These are phyloP conservation scores for Odontothrips loti DNA, from an alignment of 2,888 invertebrate species.

Conservation along the genomic window DNA sequence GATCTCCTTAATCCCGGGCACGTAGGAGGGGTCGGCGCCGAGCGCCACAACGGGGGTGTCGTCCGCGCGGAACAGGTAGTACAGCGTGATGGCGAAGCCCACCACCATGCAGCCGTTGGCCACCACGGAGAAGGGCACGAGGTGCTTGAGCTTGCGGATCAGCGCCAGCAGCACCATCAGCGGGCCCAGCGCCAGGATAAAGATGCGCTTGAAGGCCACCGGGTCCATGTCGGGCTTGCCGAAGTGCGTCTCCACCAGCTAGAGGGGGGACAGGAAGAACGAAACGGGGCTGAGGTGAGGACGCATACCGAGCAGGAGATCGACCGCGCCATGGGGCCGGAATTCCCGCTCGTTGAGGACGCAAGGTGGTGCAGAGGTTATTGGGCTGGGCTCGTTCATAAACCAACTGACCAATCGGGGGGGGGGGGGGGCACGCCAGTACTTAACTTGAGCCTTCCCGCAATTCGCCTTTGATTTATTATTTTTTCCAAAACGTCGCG, in stretches of 20 bases:
- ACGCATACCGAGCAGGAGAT: no score
- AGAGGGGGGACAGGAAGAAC: background rate
- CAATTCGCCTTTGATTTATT: no score
- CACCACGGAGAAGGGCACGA: slow-evolving; percentile 84
- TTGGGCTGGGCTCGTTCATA: no score
- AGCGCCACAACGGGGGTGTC: slow-evolving; percentile 47
- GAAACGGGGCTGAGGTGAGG: no score
- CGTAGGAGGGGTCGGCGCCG: slow-evolving; percentile 52
- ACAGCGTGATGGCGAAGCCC: slow-evolving; percentile 76
- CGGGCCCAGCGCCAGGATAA: slow-evolving; percentile 63
- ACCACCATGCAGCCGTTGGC: slow-evolving; percentile 78
- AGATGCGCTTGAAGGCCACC: slow-evolving; percentile 53
- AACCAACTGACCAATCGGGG: no score
- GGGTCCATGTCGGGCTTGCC: background rate
- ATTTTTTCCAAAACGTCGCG: no score
- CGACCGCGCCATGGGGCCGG: no score
- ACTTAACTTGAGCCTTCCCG: no score
- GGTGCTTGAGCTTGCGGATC: slow-evolving; percentile 70
- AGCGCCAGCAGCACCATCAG: slow-evolving; percentile 68
- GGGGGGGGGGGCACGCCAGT: no score
- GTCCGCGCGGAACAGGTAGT: slow-evolving; percentile 68
- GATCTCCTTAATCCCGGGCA: slow-evolving; percentile 57
- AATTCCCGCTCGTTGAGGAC: no score
- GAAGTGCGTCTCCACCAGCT: background rate
- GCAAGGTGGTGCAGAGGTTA: no score